Percentiles rank a stretch among this genome's conserved stretches.
Conservation (phyloP, 2,888 invertebrate species). For the Seira sanloemensis region DNA sequence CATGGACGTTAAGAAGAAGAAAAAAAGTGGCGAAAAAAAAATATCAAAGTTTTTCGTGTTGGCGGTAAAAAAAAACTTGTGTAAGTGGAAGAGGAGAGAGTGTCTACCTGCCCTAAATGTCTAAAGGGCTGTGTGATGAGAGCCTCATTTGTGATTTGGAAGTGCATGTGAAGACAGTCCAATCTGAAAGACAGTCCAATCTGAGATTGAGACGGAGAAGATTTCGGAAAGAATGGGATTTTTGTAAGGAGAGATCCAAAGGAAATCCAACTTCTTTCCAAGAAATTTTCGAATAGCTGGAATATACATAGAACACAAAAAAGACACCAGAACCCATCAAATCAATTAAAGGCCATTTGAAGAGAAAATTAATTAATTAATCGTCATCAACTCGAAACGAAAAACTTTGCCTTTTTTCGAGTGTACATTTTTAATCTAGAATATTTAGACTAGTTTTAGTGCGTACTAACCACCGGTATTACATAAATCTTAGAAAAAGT, state of each 20-base stretch:
- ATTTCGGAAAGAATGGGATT: slow-evolving; percentile 5
- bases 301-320: slow-evolving; percentile 41
- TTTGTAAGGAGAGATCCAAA: slow-evolving; percentile 23
- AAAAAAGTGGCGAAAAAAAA: slow-evolving; percentile 72
- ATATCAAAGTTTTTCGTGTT: too few relatives aligned
- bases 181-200: too few relatives aligned
- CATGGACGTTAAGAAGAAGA: slow-evolving; percentile 69
- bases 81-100: slow-evolving; percentile 37
- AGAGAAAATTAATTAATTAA: too few relatives aligned
- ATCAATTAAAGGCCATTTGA: too few relatives aligned
- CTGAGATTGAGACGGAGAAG: too few relatives aligned
- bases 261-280: slow-evolving; percentile 39
- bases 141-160: slow-evolving; percentile 73
- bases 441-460: too few relatives aligned
- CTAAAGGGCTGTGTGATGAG: slow-evolving; percentile 66
- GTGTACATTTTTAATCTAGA: too few relatives aligned
- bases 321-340: slow-evolving; percentile 14
- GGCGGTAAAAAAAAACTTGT: slow-evolving; percentile 68
- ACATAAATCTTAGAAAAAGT: too few relatives aligned
- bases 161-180: slow-evolving; percentile 72
- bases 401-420: too few relatives aligned
- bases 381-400: too few relatives aligned
- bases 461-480: too few relatives aligned
- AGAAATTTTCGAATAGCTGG: slow-evolving; percentile 1
- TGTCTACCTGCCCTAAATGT: slow-evolving; percentile 73